phyloP scores from a whole-genome alignment of 2,888 invertebrate genomes.

The Cheiracanthium punctorium region DNA sequence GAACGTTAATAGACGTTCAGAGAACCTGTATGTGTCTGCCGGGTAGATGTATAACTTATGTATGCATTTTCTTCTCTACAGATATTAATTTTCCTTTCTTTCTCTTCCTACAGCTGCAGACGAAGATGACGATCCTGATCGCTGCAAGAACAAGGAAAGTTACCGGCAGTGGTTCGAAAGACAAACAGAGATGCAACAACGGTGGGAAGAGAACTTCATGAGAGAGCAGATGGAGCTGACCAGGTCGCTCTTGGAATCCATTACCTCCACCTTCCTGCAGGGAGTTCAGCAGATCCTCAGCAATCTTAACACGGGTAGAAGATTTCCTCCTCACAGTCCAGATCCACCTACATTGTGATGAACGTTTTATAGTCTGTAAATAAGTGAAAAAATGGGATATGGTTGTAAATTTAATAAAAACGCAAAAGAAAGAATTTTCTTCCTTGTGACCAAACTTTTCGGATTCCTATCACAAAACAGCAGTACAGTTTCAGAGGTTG shows the following conservation, averaged over 20 bases:
- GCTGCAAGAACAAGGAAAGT: neutral
- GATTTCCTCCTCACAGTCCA: constrained; percentile 24
- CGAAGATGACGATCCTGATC: neutral
- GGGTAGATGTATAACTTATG: too few species aligned
- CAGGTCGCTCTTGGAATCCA: constrained; percentile 39
- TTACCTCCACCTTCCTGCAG: constrained; percentile 56
- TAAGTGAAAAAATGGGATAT: too few species aligned
- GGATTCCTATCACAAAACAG: too few species aligned
- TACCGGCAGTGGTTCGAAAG: constrained; percentile 59
- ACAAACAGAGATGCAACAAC: constrained; percentile 38
- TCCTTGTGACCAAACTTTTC: too few species aligned
- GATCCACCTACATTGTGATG: constrained; percentile 23
- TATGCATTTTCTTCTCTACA: too few species aligned
- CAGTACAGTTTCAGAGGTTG: too few species aligned
- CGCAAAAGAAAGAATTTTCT: too few species aligned
- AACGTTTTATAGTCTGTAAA: too few species aligned
- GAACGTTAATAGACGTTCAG: too few species aligned
- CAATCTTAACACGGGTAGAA: constrained; percentile 23
- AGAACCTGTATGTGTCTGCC: too few species aligned
- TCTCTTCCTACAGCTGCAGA: neutral
- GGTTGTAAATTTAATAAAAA: too few species aligned
- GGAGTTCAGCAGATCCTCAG: constrained; percentile 54
- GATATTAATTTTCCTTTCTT: too few species aligned
- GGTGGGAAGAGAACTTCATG: constrained; percentile 50
- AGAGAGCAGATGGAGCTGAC: constrained; percentile 57